These are phyloP conservation scores for Brachionus rubens DNA, from an alignment of 1,140 invertebrate species.

Conservation along the genomic window DNA sequence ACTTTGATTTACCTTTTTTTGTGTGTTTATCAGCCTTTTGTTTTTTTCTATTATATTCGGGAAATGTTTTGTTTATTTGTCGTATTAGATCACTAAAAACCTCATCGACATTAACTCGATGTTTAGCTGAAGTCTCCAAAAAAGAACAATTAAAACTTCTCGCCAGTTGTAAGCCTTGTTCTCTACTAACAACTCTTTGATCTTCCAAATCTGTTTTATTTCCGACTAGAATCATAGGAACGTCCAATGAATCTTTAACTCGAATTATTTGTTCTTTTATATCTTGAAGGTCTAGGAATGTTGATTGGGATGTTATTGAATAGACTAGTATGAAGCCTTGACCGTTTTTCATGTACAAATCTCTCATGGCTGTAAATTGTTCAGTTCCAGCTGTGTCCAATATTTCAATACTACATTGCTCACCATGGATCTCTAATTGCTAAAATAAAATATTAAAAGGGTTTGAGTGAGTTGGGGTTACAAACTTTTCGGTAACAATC, in stretches of 20 bases:
- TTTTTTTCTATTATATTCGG: constrained; percentile 8
- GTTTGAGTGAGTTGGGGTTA: neutral
- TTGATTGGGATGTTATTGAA: constrained; percentile 98
- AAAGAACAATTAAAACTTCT: constrained; percentile 73
- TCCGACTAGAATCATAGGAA: constrained; percentile 97
- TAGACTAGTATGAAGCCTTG: constrained; percentile 99
- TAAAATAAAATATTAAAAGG: constrained; percentile 47
- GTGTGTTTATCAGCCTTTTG: no score
- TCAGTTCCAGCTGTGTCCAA: constrained; percentile 98
- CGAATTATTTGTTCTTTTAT: constrained; percentile 96
- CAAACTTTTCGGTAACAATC: constrained; percentile 61
- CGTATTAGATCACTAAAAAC: constrained; percentile 42
- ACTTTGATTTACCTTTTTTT: constrained; percentile 1
- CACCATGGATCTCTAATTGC: constrained; percentile 97
- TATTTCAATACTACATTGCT: constrained; percentile 99
- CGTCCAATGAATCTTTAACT: constrained; percentile 79
- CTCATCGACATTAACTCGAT: constrained; percentile 98
- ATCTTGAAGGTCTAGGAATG: constrained; percentile 98
- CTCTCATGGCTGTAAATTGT: constrained; percentile 99
- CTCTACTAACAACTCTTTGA: constrained; percentile 95
- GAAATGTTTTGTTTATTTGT: constrained; percentile 39
- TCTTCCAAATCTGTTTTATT: constrained; percentile 99
- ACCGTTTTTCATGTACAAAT: constrained; percentile 99
- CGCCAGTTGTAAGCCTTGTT: constrained; percentile 71
- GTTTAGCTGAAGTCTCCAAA: constrained; percentile 99